Base-by-base conservation (phyloP, 92 coral and sea anemone genomes). In the Montipora capitata region DNA sequence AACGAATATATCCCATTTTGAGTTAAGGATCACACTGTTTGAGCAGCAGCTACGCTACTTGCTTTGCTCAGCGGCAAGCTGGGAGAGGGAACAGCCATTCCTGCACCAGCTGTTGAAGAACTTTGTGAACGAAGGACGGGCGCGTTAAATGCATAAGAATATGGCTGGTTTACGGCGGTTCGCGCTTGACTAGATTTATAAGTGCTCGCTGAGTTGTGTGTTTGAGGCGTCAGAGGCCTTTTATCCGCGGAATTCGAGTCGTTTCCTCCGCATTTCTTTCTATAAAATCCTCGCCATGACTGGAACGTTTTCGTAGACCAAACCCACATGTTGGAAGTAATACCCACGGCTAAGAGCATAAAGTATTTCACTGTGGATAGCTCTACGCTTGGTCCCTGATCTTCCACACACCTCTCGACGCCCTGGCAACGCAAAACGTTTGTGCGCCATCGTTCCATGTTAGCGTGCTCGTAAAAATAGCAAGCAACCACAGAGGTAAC, bases 281-380 rank as follows among this genome's bases (percentile, higher is more conserved):
- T 42, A 56, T 98, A 98, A 91, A 96, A 98, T 40, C 48, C 79
- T 40, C 92, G 91, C 99, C 98, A 98, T 4, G 98, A 94, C 54
- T 96, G 94, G 73, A 88, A 92, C 39, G 99, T 98, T 78, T 98
- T 98, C 56, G 94, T 92, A 2, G 98, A 96, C 99, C 99, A 98
- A 70, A 98, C 95, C 98, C 99, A 98, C 98, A 96, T 96, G 66
- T 94, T 96, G 4, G 99, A 94, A 10, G 99, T 94, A 4, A 96
- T 94, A 2, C 99, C 99, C 12, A 98, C 98, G 16, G 95, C 93
- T 70, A 98, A 69, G 9, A 96, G 92, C 99, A 98, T 98, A 75
- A 98, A 98, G 80, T 94, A 91, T 61, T 96, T 96, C 61, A 98
- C 99, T 70, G 96, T 96, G 58, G 87, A 91, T 41, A 98, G 96